Conservation (phyloP, 2,113 vertebrate genomes). For the Equus przewalskii region DNA sequence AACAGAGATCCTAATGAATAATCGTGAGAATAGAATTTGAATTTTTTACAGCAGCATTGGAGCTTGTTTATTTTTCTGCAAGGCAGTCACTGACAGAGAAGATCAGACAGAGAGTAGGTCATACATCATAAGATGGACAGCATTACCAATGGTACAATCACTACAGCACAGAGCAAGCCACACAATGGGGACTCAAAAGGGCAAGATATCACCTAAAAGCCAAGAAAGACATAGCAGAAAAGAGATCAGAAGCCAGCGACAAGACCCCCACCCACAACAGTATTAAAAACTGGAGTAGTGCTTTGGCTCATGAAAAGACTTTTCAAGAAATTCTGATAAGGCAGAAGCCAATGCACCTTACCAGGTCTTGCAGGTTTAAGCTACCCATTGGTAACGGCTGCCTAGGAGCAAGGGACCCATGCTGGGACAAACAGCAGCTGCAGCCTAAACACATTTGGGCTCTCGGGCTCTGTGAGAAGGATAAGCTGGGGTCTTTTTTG, state of each 20-base stretch:
- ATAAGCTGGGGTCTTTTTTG: not conserved
- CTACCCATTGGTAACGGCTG: not conserved
- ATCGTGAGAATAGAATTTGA: not conserved
- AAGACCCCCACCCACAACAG: not conserved
- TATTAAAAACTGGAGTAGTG: not conserved
- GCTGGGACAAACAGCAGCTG: not conserved
- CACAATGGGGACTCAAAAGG: not conserved
- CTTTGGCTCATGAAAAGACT: not conserved
- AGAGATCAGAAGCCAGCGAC: not conserved
- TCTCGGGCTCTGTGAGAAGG: not conserved
- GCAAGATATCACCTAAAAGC: not conserved
- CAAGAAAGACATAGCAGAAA: not conserved
- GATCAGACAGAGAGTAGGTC: not conserved
- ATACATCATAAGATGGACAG: not conserved
- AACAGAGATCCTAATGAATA: not conserved
- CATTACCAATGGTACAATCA: not conserved
- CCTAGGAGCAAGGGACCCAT: not conserved
- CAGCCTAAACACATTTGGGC: not conserved
- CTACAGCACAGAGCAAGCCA: not conserved
- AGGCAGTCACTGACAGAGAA: not conserved
- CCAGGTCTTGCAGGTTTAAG: not conserved
- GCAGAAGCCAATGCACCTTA: not conserved
- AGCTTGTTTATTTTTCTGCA: not conserved
- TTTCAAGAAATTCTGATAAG: not conserved
- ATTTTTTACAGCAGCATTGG: not conserved